Evolutionary conservation across 2,888 invertebrate species (phyloP), one percentile per base, ranked within the genome.

Genomic region (Drosophila robusta): DNA sequence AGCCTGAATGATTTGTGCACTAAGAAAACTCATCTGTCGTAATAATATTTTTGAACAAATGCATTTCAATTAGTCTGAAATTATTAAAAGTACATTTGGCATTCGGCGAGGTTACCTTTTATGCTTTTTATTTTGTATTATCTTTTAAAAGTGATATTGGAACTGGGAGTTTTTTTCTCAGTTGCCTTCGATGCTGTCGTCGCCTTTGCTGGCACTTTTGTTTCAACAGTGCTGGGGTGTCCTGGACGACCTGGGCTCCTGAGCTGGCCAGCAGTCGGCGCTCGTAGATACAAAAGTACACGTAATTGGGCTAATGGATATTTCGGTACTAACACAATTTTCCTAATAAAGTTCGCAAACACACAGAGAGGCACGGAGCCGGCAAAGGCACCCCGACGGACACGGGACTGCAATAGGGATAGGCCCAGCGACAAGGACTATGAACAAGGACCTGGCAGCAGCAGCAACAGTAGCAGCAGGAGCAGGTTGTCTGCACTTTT

Each of bases 281-380:
- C 46, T 49, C 5, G 12, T 61, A 67, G 75, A 68, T 78, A 80
- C 88, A 87, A 82, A 85, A 85, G 84, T 86, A 85, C 88, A 85
- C 88, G 88, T 85, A 85, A 85, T 85, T 85, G 84, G 84, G 84
- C 84, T 85, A 85, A 85, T 85, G 84, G 88, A 87, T 85, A 85
- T 85, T 85, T 85, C 74, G 88, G 88, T 82, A 87, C 86, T 87
- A 85, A 85, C 84, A 85, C 88, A 85, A 85, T 87, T 87, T 85
- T 87, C 80, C 88, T 85, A 85, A 85, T 85, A 85, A 85, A 85
- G 84, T 87, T 85, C 74, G 78, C 80, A 85, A 87, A 85, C 86
- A 87, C 75, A 70, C 77, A 39, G 38, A 60, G 45, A 16, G 14
- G 44, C 41, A 57, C 39, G 46, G 51, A 65, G 51, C 45, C 14